phyloP scores from a whole-genome alignment of 2,113 vertebrate species.

The Mionectes macconnelli region DNA sequence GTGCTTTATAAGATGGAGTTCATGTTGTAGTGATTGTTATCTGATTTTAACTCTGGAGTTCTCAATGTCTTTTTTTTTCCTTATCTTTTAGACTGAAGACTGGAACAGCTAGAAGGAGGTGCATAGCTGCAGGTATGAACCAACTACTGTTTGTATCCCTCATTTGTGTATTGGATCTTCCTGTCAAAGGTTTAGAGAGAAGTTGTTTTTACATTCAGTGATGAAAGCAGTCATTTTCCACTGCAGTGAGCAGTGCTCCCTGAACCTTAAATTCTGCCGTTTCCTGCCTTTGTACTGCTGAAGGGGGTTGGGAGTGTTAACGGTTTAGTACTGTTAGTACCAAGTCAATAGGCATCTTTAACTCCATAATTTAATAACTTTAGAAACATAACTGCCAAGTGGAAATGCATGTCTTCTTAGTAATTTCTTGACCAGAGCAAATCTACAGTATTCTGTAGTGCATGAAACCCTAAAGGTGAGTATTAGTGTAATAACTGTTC shows the following conservation, averaged over 20 bases:
- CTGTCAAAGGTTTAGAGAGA: not conserved
- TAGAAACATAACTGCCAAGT: not conserved
- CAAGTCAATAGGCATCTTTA: not conserved
- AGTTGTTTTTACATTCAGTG: not conserved
- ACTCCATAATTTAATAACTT: not conserved
- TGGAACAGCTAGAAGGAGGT: slow-evolving; percentile 47
- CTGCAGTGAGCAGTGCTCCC: not conserved
- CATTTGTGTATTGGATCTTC: not conserved
- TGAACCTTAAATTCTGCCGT: not conserved
- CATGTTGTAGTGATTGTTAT: not conserved
- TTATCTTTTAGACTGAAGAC: slow-evolving; percentile 73
- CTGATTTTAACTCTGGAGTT: not conserved
- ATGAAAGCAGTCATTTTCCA: not conserved
- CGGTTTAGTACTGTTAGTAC: not conserved
- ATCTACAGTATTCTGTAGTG: not conserved
- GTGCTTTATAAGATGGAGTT: not conserved
- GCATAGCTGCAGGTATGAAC: slow-evolving; percentile 63
- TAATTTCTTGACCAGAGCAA: not conserved
- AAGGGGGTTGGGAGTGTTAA: not conserved
- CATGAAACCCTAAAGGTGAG: not conserved
- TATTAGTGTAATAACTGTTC: not conserved
- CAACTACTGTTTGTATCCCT: not conserved
- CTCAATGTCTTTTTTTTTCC: slow-evolving; percentile 21
- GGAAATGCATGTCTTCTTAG: not conserved
- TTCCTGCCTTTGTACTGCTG: slow-evolving; percentile 28